Base-by-base conservation (phyloP, 2,888 invertebrate genomes). In the Pardosa pseudoannulata region DNA sequence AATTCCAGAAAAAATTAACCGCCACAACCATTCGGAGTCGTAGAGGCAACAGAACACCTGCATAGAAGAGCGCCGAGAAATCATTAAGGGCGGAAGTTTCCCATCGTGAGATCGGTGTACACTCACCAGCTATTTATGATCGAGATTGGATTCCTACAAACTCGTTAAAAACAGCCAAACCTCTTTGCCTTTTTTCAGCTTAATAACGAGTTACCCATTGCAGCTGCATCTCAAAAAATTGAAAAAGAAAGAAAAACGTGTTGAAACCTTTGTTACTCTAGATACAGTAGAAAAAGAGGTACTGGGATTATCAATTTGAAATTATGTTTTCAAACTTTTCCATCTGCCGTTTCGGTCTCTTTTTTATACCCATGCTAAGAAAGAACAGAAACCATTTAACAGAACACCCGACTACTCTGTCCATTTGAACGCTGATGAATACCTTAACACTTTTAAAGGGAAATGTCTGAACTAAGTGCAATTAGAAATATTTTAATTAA, bases 41-140 rank as follows among this genome's bases (percentile, higher is more conserved):
- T 31, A 62, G 68, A 62, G 39, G 68, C 68, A 1, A 2, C 9
- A 46, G 67, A 78, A 76, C 72, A 78, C 76, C 83, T 78, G 76
- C 78, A 36, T 31, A 31, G 41, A 32, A 64, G 62, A 73, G 39
- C 39, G 50, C 29, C 23, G 67, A 36, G 67, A 50, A 71, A 73
- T 85, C 83, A 56, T 85, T 73, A 68, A 67, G 31, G 27, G 73
- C 83, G 83, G 83, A 85, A 85, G 72, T 85, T 27, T 29, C 83
- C 83, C 73, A 78, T 72, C 62, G 83, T 65, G 83, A 85, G 32
- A 78, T 78, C 72, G 36, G 64, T 36, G 23, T 19, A 39, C 19
- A 31, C 19, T 67, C n/a, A 31, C 56, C 29, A 56, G 65, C 68
- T 67, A 39, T 73, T 78, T 78, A 76, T 27, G 73, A 73, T 85